These are phyloP conservation scores for Odontomyia ornata DNA, from an alignment of 2,888 invertebrate genomes.

Conservation along the genomic window DNA sequence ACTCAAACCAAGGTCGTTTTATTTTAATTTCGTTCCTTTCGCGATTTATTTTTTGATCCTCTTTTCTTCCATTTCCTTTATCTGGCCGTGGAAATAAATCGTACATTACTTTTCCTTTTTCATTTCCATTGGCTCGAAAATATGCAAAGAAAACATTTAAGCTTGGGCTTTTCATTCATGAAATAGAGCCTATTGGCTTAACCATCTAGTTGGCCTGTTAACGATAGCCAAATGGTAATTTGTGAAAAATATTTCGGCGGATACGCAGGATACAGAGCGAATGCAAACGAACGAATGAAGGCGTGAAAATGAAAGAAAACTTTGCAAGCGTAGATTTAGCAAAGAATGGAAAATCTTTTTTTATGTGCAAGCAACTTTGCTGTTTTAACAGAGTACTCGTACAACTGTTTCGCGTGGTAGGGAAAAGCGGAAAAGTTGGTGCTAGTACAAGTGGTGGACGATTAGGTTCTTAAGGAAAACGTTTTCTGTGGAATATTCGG, in stretches of 20 bases:
- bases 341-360: constrained; percentile 2
- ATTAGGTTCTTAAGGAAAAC: constrained; percentile 33
- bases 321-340: background rate
- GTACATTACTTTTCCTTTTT: too few species aligned
- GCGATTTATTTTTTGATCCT: background rate
- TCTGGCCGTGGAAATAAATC: background rate
- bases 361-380: constrained; percentile 1
- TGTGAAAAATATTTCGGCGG: too few species aligned
- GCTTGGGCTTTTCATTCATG: constrained; percentile 2
- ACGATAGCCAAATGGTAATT: background rate
- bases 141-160: too few species aligned
- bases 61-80: background rate
- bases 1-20: background rate
- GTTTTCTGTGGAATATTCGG: constrained; percentile 25
- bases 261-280: background rate
- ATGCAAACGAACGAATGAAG: background rate
- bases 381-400: constrained; percentile 21
- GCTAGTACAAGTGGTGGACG: constrained; percentile 19
- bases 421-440: background rate
- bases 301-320: constrained; percentile 10
- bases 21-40: constrained; percentile 29
- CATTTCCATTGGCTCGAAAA: too few species aligned
- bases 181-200: background rate
- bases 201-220: background rate
- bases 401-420: background rate